Percentiles rank a stretch among this genome's conserved stretches.
phyloP scores from a whole-genome alignment of 1,140 invertebrate genomes.

The Laupala kohalensis region DNA sequence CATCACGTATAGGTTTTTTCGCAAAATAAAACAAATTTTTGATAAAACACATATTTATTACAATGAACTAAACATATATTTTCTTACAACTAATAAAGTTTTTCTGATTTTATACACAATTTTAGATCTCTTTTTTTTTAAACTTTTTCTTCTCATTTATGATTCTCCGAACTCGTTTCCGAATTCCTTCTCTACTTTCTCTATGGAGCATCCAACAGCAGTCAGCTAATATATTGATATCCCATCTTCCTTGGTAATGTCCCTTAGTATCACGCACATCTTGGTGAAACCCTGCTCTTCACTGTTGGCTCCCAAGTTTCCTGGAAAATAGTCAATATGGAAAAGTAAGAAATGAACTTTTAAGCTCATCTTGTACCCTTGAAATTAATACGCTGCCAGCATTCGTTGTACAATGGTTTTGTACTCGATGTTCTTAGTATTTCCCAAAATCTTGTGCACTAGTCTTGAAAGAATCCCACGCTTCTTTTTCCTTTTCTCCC shows the following conservation, averaged over 20 bases:
- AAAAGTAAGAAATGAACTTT: constrained; percentile 13
- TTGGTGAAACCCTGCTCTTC: constrained; percentile 16
- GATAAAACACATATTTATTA: too few relatives aligned
- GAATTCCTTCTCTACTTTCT: not conserved
- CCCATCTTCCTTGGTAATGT: not conserved
- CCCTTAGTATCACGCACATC: constrained; percentile 7
- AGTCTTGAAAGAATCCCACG: too few relatives aligned
- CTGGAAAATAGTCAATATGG: constrained; percentile 13
- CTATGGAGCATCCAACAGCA: constrained; percentile 4
- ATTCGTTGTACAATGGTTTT: constrained; percentile 3
- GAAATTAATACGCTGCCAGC: not conserved
- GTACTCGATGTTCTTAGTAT: not conserved
- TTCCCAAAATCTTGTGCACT: not conserved
- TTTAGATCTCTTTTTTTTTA: not conserved
- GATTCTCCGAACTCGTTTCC: not conserved
- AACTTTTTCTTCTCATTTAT: not conserved
- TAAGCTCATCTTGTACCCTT: not conserved
- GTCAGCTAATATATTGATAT: constrained; percentile 9
- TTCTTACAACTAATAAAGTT: not conserved
- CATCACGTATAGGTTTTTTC: too few relatives aligned
- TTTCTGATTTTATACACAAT: not conserved
- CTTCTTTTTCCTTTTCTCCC: too few relatives aligned
- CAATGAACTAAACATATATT: not conserved
- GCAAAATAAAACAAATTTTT: too few relatives aligned
- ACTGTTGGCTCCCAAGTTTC: constrained; percentile 13